phyloP scores from a whole-genome alignment of 2,888 invertebrate genomes.

The Polietes domitor region DNA sequence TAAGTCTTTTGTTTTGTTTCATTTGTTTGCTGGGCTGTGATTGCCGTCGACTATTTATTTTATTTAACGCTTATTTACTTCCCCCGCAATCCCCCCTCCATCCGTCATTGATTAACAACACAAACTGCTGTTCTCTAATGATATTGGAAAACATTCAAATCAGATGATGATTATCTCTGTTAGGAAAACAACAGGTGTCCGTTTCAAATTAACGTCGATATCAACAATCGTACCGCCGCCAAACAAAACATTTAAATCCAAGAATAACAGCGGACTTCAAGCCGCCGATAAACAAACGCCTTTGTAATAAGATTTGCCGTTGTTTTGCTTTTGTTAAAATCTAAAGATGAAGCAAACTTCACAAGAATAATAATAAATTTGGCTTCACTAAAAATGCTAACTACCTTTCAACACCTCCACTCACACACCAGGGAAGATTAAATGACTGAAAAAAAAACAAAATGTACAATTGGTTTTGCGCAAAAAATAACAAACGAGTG shows the following conservation, averaged over 20 bases:
- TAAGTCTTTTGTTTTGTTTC: slow-evolving; percentile 6
- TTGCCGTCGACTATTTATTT: neutral
- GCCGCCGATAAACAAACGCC: neutral
- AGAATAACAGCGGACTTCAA: neutral
- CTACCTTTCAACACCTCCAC: slow-evolving; percentile 20
- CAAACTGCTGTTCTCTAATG: neutral
- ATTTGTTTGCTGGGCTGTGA: no score
- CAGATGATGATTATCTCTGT: neutral
- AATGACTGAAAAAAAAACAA: neutral
- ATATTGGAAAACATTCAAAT: neutral
- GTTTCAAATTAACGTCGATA: neutral
- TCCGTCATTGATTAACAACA: slow-evolving; percentile 2
- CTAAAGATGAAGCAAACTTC: neutral
- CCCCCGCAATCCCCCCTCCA: neutral
- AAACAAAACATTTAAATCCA: slow-evolving; percentile 5
- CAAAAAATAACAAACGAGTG: neutral
- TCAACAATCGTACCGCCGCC: no score
- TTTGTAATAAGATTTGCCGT: slow-evolving; percentile 7
- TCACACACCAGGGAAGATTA: neutral
- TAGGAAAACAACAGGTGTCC: neutral
- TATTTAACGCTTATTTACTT: neutral
- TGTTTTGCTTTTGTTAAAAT: neutral
- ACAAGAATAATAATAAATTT: neutral
- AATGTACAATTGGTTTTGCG: neutral
- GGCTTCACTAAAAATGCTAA: neutral